These are phyloP conservation scores for Entosphenus tridentatus DNA, from an alignment of 2,113 vertebrate genomes.

Conservation along the genomic window DNA sequence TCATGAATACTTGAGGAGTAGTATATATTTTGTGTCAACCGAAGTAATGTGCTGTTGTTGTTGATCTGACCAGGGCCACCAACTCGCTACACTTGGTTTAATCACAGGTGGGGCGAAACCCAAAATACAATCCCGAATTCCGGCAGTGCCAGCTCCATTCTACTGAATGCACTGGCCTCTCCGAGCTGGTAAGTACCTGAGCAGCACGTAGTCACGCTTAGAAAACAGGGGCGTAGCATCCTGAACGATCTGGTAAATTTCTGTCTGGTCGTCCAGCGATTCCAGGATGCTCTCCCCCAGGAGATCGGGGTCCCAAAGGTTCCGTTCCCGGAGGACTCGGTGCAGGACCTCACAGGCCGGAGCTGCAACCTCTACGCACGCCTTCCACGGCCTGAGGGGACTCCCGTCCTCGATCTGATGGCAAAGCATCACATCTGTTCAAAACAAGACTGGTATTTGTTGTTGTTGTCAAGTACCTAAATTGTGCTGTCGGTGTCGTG, in stretches of 20 bases:
- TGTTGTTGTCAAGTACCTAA: neutral
- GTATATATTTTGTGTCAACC: too few species aligned
- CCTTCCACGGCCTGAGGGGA: slow-evolving; percentile 42
- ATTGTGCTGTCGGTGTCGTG: neutral
- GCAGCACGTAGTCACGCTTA: slow-evolving; percentile 34
- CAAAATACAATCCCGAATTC: neutral
- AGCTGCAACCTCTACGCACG: slow-evolving; percentile 32
- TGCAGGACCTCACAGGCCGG: slow-evolving; percentile 30
- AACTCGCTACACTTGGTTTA: too few species aligned
- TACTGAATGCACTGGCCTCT: neutral
- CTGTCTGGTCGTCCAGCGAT: slow-evolving; percentile 31
- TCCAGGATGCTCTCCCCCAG: slow-evolving; percentile 28
- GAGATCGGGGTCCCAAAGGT: slow-evolving; percentile 56
- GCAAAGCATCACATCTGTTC: neutral
- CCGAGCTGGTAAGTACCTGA: slow-evolving; percentile 21
- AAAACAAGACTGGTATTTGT: neutral
- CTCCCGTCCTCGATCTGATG: slow-evolving; percentile 34
- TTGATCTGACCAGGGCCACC: neutral
- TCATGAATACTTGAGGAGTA: too few species aligned
- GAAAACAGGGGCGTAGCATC: slow-evolving; percentile 60
- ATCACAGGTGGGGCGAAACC: neutral
- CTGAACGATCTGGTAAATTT: slow-evolving; percentile 41
- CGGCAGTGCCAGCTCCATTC: too few species aligned
- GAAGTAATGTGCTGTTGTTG: neutral
- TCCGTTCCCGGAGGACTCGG: slow-evolving; percentile 39